phyloP scores from a whole-genome alignment of 2,888 invertebrate species.

The Alsophila aescularia region DNA sequence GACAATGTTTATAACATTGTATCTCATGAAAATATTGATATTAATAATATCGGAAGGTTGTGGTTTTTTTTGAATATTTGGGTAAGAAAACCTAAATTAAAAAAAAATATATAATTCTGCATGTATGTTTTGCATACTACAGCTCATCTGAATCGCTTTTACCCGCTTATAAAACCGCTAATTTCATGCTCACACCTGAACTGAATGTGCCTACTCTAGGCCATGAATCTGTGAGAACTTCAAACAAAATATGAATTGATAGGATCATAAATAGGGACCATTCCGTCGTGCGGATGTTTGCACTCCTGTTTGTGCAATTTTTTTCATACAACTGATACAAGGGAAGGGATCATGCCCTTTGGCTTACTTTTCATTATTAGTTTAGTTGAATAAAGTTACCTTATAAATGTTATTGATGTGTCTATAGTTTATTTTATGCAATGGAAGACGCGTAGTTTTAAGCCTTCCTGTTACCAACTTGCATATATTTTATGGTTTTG shows the following conservation, averaged over 20 bases:
- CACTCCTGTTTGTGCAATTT: conserved; percentile 49
- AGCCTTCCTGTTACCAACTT: background rate
- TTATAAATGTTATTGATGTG: background rate
- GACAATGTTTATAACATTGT: too few species aligned
- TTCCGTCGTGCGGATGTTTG: conserved; percentile 61
- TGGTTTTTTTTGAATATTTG: too few species aligned
- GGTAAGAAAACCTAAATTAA: too few species aligned
- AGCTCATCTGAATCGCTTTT: conserved; percentile 3
- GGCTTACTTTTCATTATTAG: conserved; percentile 50
- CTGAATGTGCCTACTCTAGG: conserved; percentile 25
- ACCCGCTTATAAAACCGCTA: conserved; percentile 42
- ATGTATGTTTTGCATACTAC: background rate
- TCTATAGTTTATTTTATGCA: background rate
- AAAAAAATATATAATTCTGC: too few species aligned
- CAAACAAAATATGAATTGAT: conserved; percentile 78
- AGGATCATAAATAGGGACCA: conserved; percentile 55
- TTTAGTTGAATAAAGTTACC: background rate
- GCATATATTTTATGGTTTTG: too few species aligned
- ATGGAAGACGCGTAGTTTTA: background rate
- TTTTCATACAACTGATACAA: conserved; percentile 29
- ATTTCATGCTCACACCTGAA: conserved; percentile 34
- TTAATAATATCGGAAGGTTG: too few species aligned
- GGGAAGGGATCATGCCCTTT: conserved; percentile 46
- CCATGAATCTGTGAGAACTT: conserved; percentile 69
- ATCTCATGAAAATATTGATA: too few species aligned